Evolutionary conservation across 2,888 invertebrate genomes (phyloP).

Genomic region (Pantelozetes paolii): DNA sequence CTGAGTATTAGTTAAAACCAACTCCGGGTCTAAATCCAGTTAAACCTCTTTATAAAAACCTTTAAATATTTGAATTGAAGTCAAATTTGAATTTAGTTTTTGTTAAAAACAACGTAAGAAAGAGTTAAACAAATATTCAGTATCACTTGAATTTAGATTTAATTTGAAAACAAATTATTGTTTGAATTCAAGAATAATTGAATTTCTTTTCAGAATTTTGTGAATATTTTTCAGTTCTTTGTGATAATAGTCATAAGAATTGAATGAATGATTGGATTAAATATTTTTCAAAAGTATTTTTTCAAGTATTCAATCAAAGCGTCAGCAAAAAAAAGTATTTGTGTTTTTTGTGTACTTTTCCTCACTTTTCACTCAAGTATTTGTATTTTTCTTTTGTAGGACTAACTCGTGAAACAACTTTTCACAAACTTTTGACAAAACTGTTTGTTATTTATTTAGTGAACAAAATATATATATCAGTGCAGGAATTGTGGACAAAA

Average conservation of each 20-base stretch:
- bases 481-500: too few species aligned
- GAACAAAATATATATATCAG: not conserved
- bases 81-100: not conserved
- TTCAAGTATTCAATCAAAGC: not conserved
- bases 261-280: constrained; percentile 14
- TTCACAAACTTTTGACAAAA: constrained; percentile 6
- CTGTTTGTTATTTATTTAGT: constrained; percentile 10
- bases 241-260: not conserved
- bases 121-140: not conserved
- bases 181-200: too few species aligned
- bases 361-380: not conserved
- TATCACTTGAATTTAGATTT: too few species aligned
- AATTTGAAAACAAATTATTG: too few species aligned
- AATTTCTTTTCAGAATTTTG: too few species aligned
- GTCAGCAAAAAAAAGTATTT: not conserved
- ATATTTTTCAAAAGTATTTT: not conserved
- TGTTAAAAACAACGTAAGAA: not conserved
- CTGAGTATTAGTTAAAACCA: not conserved
- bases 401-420: not conserved
- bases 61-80: not conserved
- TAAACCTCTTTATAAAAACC: constrained; percentile 26
- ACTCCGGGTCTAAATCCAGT: not conserved
- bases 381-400: not conserved
- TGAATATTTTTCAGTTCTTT: not conserved
- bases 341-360: constrained; percentile 6